Evolutionary conservation across 2,888 invertebrate species (phyloP).

Genomic region (Cryptocheilus praepositus): DNA sequence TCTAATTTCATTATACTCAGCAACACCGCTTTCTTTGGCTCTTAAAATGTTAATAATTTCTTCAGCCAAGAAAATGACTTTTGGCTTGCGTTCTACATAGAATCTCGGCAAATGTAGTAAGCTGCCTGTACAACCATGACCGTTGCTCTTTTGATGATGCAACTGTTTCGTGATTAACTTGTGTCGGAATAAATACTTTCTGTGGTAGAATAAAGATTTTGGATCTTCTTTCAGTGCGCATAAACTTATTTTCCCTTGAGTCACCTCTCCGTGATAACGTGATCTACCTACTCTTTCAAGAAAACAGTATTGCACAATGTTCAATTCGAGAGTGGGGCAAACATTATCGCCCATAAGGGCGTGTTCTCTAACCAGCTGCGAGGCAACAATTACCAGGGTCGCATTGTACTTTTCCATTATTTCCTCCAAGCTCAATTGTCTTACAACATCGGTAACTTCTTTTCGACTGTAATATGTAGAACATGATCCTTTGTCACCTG

Average conservation of each 20-base stretch:
- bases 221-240: conserved; percentile 77
- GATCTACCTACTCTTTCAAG: conserved; percentile 85
- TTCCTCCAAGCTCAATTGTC: conserved; percentile 74
- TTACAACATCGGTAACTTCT: conserved; percentile 75
- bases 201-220: conserved; percentile 80
- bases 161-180: conserved; percentile 80
- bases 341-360: conserved; percentile 78
- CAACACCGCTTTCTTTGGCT: conserved; percentile 76
- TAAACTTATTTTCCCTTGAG: conserved; percentile 80
- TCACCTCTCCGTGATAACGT: conserved; percentile 82
- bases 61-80: conserved; percentile 76
- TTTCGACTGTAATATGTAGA: conserved; percentile 78
- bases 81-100: conserved; percentile 78
- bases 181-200: conserved; percentile 79
- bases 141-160: conserved; percentile 76
- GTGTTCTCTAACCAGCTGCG: conserved; percentile 78
- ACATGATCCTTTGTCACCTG: conserved; percentile 82
- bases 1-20: conserved; percentile 77
- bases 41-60: conserved; percentile 77
- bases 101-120: conserved; percentile 82
- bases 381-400: conserved; percentile 83
- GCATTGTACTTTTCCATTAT: conserved; percentile 77
- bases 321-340: conserved; percentile 76
- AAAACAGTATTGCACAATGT: conserved; percentile 81
- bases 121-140: conserved; percentile 73